These are phyloP conservation scores for Leuciscus idus DNA, from an alignment of 2,113 vertebrate species.

Conservation along the genomic window DNA sequence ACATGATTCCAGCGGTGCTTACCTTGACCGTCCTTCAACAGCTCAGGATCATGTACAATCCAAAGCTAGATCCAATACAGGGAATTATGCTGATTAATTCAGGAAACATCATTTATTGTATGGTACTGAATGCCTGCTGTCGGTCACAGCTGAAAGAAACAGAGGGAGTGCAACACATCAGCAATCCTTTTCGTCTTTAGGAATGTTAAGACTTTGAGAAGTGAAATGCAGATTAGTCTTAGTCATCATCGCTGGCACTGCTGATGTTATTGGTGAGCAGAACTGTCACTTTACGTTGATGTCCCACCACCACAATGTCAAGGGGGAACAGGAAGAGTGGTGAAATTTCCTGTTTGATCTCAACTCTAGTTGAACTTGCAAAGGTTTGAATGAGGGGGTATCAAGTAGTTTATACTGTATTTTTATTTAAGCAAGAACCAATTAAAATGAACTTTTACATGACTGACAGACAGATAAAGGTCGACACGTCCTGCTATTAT, in stretches of 20 bases:
- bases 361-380: conserved; percentile 3
- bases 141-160: not conserved
- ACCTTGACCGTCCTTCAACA: not conserved
- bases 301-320: conserved; percentile 3
- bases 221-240: not conserved
- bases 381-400: not conserved
- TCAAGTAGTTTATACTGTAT: too few species aligned
- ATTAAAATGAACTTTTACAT: not conserved
- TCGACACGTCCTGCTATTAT: not conserved
- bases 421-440: not conserved
- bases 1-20: conserved; percentile 54
- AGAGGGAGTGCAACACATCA: not conserved
- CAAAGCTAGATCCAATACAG: not conserved
- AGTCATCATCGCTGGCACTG: too few species aligned
- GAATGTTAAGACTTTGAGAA: conserved; percentile 13
- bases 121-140: not conserved
- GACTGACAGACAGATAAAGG: not conserved
- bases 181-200: not conserved
- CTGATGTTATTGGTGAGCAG: not conserved
- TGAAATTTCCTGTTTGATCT: conserved; percentile 36
- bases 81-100: not conserved
- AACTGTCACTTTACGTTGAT: not conserved
- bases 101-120: not conserved
- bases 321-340: conserved; percentile 43
- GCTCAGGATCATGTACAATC: not conserved